Conservation (phyloP, 1,140 invertebrate genomes). For the Bombus waltoni region DNA sequence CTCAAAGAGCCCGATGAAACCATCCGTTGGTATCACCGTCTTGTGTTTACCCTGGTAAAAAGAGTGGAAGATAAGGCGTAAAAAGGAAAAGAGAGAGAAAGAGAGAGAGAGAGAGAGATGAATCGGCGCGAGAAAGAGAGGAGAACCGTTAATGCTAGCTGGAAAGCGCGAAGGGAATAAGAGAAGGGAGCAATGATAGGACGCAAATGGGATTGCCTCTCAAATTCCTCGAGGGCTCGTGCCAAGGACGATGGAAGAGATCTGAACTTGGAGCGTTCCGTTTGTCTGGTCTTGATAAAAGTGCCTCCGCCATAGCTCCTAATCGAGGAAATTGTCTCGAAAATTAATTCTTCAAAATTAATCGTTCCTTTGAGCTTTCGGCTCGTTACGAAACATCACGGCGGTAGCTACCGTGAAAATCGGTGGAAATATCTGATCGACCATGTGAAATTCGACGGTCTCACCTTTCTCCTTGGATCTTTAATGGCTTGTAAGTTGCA, state of each 20-base stretch:
- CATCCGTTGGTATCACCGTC: slow-evolving; percentile 60
- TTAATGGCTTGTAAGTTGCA: not conserved
- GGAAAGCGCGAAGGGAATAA: not conserved
- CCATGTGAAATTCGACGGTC: too few species aligned
- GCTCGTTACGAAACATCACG: not conserved
- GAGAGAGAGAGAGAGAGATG: too few species aligned
- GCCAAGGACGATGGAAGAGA: slow-evolving; percentile 60
- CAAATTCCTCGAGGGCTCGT: slow-evolving; percentile 70
- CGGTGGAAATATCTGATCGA: not conserved
- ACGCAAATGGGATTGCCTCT: slow-evolving; percentile 76
- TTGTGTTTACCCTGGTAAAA: slow-evolving; percentile 51
- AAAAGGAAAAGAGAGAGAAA: not conserved
- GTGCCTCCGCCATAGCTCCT: not conserved
- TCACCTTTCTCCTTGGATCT: not conserved
- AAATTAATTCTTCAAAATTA: slow-evolving; percentile 48
- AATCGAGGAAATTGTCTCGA: slow-evolving; percentile 38
- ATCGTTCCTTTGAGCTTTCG: slow-evolving; percentile 28
- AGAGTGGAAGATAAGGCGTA: slow-evolving; percentile 44
- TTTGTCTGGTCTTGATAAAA: slow-evolving; percentile 50
- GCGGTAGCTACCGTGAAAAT: not conserved
- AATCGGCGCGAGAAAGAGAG: slow-evolving; percentile 5
- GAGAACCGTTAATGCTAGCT: slow-evolving; percentile 28
- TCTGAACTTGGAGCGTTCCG: slow-evolving; percentile 57
- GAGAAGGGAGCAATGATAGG: slow-evolving; percentile 25
- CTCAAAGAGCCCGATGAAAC: slow-evolving; percentile 69